These are phyloP conservation scores for Ursus arctos DNA, from an alignment of 2,113 vertebrate genomes.

Conservation along the genomic window DNA sequence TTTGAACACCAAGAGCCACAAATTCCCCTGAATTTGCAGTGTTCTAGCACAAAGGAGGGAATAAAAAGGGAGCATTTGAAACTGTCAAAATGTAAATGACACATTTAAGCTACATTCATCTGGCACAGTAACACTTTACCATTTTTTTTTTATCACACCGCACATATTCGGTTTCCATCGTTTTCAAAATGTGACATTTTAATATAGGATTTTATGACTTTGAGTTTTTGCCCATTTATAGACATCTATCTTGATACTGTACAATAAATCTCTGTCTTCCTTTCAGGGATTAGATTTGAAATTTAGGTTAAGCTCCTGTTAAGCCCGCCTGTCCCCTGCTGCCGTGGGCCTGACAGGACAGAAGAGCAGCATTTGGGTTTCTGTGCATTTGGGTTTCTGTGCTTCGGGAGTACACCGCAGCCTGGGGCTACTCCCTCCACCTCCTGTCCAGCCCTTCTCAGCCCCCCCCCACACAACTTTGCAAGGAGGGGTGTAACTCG, in stretches of 20 bases:
- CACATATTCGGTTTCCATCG: constrained; percentile 60
- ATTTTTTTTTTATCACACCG: constrained; percentile 3
- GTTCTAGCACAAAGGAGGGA: constrained; percentile 45
- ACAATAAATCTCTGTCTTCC: constrained; percentile 46
- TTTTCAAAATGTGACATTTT: constrained; percentile 75
- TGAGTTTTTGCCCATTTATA: constrained; percentile 69
- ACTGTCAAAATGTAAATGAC: constrained; percentile 72
- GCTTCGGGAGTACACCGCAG: background rate
- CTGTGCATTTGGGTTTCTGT: background rate
- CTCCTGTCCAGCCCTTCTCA: background rate
- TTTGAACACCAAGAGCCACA: constrained; percentile 31
- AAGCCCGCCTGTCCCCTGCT: background rate
- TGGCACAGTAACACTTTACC: constrained; percentile 54
- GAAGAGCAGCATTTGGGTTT: background rate
- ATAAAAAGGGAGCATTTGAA: constrained; percentile 63
- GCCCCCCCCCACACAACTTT: background rate
- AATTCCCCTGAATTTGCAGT: constrained; percentile 42
- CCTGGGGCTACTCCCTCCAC: too few species aligned
- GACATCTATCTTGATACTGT: constrained; percentile 35
- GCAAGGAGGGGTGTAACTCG: background rate
- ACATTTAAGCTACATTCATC: constrained; percentile 63
- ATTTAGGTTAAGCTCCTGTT: background rate
- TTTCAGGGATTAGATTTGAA: constrained; percentile 27
- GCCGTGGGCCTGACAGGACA: background rate
- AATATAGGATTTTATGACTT: constrained; percentile 68